Conservation (phyloP, 2,113 vertebrate species). For the Nothocercus julius region DNA sequence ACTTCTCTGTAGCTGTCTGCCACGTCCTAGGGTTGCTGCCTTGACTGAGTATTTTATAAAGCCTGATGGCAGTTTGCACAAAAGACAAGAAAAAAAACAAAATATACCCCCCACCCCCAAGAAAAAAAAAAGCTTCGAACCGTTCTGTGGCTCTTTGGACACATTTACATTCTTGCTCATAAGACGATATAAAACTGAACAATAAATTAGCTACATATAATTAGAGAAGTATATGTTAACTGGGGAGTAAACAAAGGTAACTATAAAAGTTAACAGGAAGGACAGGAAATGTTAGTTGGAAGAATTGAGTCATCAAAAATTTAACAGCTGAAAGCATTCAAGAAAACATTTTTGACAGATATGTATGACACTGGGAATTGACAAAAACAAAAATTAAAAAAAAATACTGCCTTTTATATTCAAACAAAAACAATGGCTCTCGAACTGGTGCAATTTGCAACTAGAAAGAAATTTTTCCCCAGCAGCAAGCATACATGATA, state of each 20-base stretch:
- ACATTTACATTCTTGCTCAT: neutral
- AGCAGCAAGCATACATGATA: neutral
- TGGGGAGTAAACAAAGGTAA: neutral
- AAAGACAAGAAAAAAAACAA: neutral
- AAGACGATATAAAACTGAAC: neutral
- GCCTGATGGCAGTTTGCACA: neutral
- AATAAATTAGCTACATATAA: neutral
- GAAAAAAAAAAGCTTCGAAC: neutral
- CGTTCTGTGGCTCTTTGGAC: neutral
- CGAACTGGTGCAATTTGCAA: neutral
- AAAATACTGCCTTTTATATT: conserved; percentile 10
- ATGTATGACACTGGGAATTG: neutral
- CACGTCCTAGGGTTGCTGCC: neutral
- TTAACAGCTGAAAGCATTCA: neutral
- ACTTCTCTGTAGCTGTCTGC: neutral
- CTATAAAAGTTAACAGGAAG: neutral
- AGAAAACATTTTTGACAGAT: neutral
- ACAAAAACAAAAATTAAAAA: neutral
- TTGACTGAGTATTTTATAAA: neutral
- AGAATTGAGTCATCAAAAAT: neutral
- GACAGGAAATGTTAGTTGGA: neutral
- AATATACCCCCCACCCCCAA: neutral
- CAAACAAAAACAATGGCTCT: neutral
- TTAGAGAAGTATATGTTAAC: neutral
- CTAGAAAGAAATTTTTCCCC: neutral